phyloP scores from a whole-genome alignment of 53 echinoderm and acorn worm species.

The Antedon mediterranea region DNA sequence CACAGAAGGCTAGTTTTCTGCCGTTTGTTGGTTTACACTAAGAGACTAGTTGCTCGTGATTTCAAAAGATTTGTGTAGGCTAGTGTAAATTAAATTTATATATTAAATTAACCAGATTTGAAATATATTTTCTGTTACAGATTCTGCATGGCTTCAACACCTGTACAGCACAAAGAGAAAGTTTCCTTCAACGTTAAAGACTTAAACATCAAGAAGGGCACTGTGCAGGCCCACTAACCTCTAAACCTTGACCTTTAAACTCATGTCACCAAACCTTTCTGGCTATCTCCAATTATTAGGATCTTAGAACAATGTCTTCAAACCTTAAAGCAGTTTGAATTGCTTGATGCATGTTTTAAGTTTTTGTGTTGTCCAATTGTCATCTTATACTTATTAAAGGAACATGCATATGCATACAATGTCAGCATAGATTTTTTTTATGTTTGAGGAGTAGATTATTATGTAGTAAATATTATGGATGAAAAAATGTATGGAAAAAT shows the following conservation, averaged over 20 bases:
- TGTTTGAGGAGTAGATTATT: background rate
- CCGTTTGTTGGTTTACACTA: no score
- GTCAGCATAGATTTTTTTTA: background rate
- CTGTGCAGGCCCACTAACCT: constrained; percentile 33
- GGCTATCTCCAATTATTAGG: background rate
- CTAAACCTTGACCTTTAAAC: background rate
- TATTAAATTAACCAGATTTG: no score
- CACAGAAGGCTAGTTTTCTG: no score
- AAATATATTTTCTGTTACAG: constrained; percentile 11
- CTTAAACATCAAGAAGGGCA: constrained; percentile 55
- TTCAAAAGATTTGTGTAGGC: no score
- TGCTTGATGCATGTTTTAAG: background rate
- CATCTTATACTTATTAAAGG: background rate
- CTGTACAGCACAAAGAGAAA: constrained; percentile 81
- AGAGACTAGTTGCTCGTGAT: no score
- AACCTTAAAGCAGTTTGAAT: background rate
- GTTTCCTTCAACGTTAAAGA: constrained; percentile 90
- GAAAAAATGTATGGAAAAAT: background rate
- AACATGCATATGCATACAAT: background rate
- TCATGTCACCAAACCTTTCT: background rate
- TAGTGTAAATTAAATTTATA: no score
- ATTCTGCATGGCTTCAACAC: constrained; percentile 88
- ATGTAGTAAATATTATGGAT: background rate
- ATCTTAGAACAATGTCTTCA: background rate
- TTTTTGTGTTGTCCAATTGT: background rate